phyloP scores from a whole-genome alignment of 2,888 invertebrate genomes.

The Conchocele bisecta region DNA sequence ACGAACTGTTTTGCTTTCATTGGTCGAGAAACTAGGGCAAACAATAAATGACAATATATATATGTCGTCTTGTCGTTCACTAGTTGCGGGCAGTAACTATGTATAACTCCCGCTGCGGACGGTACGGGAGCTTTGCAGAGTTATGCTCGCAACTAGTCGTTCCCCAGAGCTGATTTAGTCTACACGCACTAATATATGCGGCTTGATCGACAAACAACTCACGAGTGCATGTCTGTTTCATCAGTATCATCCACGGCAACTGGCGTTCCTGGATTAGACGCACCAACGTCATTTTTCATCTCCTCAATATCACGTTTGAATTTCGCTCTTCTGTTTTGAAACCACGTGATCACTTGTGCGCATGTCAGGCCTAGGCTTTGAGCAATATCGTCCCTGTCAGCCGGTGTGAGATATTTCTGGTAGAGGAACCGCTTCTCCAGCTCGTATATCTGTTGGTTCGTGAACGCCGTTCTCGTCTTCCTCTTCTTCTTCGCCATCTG shows the following conservation, averaged over 20 bases:
- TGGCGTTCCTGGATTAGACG: slow-evolving; percentile 30
- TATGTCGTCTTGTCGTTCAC: no score
- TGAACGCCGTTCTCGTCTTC: slow-evolving; percentile 96
- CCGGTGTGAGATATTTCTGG: slow-evolving; percentile 98
- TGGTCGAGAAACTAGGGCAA: no score
- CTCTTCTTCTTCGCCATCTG: slow-evolving; percentile 93
- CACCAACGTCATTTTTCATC: slow-evolving; percentile 94
- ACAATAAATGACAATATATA: no score
- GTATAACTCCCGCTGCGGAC: no score
- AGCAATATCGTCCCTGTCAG: slow-evolving; percentile 98
- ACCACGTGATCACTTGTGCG: slow-evolving; percentile 95
- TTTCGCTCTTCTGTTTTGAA: slow-evolving; percentile 78
- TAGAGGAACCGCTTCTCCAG: slow-evolving; percentile 97
- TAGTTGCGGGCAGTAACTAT: no score
- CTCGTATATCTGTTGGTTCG: slow-evolving; percentile 99
- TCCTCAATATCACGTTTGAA: slow-evolving; percentile 98
- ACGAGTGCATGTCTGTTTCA: no score
- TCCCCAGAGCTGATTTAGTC: neutral
- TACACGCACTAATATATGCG: neutral
- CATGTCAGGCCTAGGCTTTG: slow-evolving; percentile 90
- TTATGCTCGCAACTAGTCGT: no score
- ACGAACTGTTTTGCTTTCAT: no score
- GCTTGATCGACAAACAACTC: no score
- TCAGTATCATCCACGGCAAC: no score
- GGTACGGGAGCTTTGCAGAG: no score